These are phyloP conservation scores for Oligia latruncula DNA, from an alignment of 2,888 invertebrate species.

Conservation along the genomic window DNA sequence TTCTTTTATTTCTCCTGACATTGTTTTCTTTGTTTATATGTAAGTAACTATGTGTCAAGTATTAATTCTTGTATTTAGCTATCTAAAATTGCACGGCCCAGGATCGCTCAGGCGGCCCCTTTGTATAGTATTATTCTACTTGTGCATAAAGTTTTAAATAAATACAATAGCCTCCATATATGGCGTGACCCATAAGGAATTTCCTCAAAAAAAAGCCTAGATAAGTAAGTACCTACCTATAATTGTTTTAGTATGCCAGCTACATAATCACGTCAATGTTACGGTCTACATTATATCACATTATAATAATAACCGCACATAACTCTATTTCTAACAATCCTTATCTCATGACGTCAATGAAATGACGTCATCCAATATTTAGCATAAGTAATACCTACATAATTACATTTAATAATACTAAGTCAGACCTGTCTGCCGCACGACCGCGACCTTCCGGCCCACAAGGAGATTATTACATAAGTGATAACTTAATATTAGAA, in stretches of 20 bases:
- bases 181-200: background rate
- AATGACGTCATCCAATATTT: conserved; percentile 35
- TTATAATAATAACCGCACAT: background rate
- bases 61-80: background rate
- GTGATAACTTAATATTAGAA: conserved; percentile 18
- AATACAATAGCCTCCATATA: background rate
- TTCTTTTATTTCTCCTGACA: no score
- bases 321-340: background rate
- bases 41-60: no score
- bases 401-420: background rate
- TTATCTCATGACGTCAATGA: background rate
- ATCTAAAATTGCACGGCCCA: background rate
- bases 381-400: conserved; percentile 3
- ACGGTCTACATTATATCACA: background rate
- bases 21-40: background rate
- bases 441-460: conserved; percentile 33
- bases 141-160: background rate
- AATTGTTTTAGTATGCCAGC: background rate
- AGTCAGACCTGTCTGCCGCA: conserved; percentile 41
- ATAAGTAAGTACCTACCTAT: background rate
- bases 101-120: background rate
- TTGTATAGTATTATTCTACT: background rate
- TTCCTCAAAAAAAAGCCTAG: background rate
- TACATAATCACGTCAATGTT: background rate
- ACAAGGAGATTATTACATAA: background rate